Base-by-base conservation (phyloP, 2,888 invertebrate species). In the Ctenicera cuprea region DNA sequence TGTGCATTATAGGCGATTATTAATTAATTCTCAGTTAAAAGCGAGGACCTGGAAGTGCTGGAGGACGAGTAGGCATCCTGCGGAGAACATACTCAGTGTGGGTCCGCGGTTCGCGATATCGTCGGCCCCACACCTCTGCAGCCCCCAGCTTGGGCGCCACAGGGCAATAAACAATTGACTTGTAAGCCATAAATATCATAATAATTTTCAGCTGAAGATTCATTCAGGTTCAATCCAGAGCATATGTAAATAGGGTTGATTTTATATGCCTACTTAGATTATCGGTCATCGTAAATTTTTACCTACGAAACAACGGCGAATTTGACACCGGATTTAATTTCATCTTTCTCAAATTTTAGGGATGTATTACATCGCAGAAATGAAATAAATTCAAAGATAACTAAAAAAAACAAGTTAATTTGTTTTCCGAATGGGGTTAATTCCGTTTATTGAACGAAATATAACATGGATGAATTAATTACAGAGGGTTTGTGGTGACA, bases 81-180 rank as follows among this genome's bases (percentile, higher is more conserved):
- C 63, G 16, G 76, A 37, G 69, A 61, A 59, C 68, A 72, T 57
- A 68, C 73, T 54, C 78, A 73, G 79, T 79, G 77, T 79, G 80
- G 77, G 81, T 73, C 78, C 76, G 78, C 71, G 73, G 80, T 72
- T 78, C 73, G 79, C 73, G 74, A 77, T 82, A 81, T 80, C 77
- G 79, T 80, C 81, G 80, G 76, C 80, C 78, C 80, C 81, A 81
- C 84, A 84, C 84, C 82, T 83, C 81, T 80, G 75, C 79, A 80
- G 82, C 83, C 82, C 78, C 83, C 82, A 80, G 80, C 77, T 80
- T 78, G 78, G 78, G 74, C 78, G 77, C 80, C 80, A 77, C 78
- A 81, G 82, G 83, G 83, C 79, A 82, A 84, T 84, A 85, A 85
- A 85, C 84, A 84, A 84, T 83, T 83, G 81, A 79, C 80, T 76